Conservation (phyloP, 2,113 vertebrate species). For the Marmota flaviventris region DNA sequence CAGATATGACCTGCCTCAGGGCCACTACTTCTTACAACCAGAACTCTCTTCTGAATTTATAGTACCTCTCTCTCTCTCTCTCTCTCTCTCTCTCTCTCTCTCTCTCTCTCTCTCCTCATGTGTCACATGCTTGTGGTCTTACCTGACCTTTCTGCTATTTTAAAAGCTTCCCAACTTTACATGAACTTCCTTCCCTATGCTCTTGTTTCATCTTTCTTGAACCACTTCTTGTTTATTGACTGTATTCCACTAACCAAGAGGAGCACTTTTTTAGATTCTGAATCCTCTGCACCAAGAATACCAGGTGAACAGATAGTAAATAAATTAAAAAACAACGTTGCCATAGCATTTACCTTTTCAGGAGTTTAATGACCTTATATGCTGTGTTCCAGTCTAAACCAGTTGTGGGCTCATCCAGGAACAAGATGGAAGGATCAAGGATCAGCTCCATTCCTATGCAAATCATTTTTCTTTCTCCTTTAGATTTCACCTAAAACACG, state of each 20-base stretch:
- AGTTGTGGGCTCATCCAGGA: constrained; percentile 97
- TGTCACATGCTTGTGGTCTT: background rate
- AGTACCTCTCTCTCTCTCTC: background rate
- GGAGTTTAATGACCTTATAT: constrained; percentile 92
- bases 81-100: background rate
- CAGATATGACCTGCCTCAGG: background rate
- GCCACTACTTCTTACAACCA: too few species aligned
- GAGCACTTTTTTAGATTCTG: background rate
- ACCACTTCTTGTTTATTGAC: background rate
- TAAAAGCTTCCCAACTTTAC: background rate
- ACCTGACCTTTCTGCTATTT: background rate
- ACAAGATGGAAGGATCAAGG: constrained; percentile 93
- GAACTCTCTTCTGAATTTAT: background rate
- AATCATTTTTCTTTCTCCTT: constrained; percentile 95
- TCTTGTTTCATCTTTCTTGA: background rate
- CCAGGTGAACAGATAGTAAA: background rate
- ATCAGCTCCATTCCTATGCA: constrained; percentile 97
- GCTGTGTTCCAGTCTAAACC: constrained; percentile 95
- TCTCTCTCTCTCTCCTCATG: too few species aligned
- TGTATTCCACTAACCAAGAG: background rate
- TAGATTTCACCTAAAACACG: constrained; percentile 93
- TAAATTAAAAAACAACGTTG: background rate
- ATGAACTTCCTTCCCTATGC: background rate
- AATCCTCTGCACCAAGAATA: background rate
- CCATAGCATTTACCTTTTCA: constrained; percentile 90